Percentiles rank a stretch among this genome's conserved stretches.
Evolutionary conservation across 2,113 vertebrate species (phyloP).

Genomic region (Corythornis vintsioides): DNA sequence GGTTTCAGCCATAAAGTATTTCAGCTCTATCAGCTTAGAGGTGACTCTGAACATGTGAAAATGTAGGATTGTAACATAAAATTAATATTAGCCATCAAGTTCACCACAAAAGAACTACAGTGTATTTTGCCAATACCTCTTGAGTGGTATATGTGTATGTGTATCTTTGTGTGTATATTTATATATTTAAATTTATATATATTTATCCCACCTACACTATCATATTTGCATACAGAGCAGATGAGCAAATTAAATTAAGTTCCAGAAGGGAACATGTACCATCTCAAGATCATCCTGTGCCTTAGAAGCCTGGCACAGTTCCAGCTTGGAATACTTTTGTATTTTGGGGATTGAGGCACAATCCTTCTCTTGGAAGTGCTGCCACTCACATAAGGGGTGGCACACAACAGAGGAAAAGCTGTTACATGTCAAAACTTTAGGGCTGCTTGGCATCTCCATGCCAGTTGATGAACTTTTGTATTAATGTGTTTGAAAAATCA

Average conservation of each 20-base stretch:
- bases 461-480: neutral
- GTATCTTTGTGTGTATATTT: neutral
- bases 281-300: neutral
- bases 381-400: neutral
- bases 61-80: neutral
- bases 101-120: neutral
- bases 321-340: neutral
- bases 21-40: neutral
- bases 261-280: neutral
- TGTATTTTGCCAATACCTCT: neutral
- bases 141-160: rapidly evolving
- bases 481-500: neutral
- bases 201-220: neutral
- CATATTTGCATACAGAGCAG: neutral
- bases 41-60: neutral
- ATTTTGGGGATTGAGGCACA: neutral
- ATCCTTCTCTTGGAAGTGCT: neutral
- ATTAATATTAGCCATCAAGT: neutral
- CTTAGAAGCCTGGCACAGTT: neutral
- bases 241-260: neutral
- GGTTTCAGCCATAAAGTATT: neutral
- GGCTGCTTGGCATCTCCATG: neutral
- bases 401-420: neutral
- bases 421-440: neutral
- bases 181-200: too few relatives aligned